Conservation (phyloP, 2,888 invertebrate species). For the Lydus trimaculatus region DNA sequence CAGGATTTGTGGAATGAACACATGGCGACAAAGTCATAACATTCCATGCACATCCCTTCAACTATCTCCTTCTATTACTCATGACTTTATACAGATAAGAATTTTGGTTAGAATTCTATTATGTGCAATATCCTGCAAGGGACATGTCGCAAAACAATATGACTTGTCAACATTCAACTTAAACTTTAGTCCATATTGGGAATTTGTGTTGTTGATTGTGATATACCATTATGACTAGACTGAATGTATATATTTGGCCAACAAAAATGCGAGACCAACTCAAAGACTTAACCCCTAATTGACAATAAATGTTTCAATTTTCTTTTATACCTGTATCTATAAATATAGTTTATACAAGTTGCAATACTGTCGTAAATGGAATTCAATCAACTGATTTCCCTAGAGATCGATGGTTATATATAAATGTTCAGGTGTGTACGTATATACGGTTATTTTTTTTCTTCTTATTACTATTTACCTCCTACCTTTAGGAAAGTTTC, state of each 20-base stretch:
- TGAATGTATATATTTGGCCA: too few relatives aligned
- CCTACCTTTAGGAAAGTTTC: conserved; percentile 15
- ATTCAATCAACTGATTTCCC: conserved; percentile 39
- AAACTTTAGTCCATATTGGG: conserved; percentile 19
- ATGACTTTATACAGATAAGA: conserved; percentile 41
- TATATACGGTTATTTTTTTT: background rate
- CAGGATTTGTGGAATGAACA: conserved; percentile 51
- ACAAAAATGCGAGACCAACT: too few relatives aligned
- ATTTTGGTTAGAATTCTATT: background rate
- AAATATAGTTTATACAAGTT: conserved; percentile 25
- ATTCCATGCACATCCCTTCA: background rate
- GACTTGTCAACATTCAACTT: conserved; percentile 43
- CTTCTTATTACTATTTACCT: background rate
- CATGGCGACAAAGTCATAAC: conserved; percentile 47
- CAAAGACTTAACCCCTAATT: background rate
- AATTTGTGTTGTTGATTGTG: conserved; percentile 24
- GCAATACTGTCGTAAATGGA: conserved; percentile 29
- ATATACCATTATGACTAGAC: conserved; percentile 13
- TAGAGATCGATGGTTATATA: conserved; percentile 27
- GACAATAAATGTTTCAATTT: background rate
- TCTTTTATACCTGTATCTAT: background rate
- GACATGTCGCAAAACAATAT: conserved; percentile 48
- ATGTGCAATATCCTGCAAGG: conserved; percentile 43
- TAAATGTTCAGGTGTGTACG: conserved; percentile 35
- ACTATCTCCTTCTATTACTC: conserved; percentile 26